Evolutionary conservation across 2,888 invertebrate species (phyloP), one percentile per base, ranked within the genome.

Genomic region (Cataglyphis livida): DNA sequence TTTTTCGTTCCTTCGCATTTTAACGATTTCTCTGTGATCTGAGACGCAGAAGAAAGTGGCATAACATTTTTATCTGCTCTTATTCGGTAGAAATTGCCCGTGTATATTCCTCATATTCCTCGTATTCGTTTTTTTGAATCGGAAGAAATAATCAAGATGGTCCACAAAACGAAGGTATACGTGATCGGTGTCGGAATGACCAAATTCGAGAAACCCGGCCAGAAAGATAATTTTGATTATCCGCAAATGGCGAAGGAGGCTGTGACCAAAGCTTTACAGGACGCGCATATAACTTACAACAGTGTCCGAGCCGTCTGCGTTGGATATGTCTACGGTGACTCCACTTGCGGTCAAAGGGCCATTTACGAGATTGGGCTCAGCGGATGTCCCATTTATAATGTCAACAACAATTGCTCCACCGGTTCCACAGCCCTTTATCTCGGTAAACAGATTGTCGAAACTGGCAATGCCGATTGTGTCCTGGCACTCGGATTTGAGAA

Each of bases 111-210:
- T 54, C 32, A 15, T n/a, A 15, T 0, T 21, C 0, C 7, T 64
- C 41, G 38, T 10, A 7, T 6, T 21, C 12, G 12, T 6, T 5
- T 64, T n/a, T 15, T 10, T 15, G 3, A 7, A 4, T 21, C 38
- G 38, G 6, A 28, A 6, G 25, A 51, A 18, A 41, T 54, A 10
- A 15, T 51, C 81, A 92, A 90, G 75, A 94, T 94, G 94, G 90
- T 85, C 35, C 76, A 65, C 21, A 93, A 84, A 82, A 83, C 90
- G 59, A 95, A 94, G 95, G 98, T 98, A 75, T 99, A 96, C 95
- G 98, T 99, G 78, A 96, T 99, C 92, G 99, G 99, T 87, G 99
- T 99, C 90, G 99, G 99, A 87, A 99, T 99, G 99, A 99, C 99
- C 86, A 99, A 99, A 96, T 99, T 99, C 95, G 98, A 98, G 93